These are phyloP conservation scores for Anabacerthia variegaticeps DNA, from an alignment of 2,797 vertebrate genomes.

Conservation along the genomic window DNA sequence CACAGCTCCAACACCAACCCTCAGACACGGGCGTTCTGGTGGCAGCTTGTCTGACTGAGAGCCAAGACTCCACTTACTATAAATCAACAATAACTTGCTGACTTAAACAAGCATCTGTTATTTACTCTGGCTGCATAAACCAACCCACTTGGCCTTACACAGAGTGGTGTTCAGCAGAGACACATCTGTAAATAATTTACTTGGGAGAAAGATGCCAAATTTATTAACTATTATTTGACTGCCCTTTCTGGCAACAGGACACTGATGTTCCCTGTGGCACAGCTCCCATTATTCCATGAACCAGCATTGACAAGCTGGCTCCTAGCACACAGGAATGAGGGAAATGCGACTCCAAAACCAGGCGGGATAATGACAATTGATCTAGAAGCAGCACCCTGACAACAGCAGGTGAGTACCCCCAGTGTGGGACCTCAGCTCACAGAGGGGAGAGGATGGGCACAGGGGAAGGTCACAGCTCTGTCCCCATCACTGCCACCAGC, in stretches of 20 bases:
- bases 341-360: rapidly evolving
- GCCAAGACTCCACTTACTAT: neutral
- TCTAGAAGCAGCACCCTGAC: neutral
- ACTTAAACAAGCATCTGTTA: conserved; percentile 23
- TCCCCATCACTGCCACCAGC: neutral
- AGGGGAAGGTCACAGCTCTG: neutral
- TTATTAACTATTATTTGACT: neutral
- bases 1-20: rapidly evolving
- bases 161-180: neutral
- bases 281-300: neutral
- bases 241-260: neutral
- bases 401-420: neutral
- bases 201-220: neutral
- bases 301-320: neutral
- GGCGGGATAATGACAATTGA: neutral
- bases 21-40: rapidly evolving
- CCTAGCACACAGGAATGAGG: neutral
- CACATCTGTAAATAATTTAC: neutral
- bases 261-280: neutral
- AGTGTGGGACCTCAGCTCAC: neutral
- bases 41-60: neutral
- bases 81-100: conserved; percentile 14
- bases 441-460: neutral
- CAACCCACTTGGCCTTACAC: neutral
- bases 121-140: neutral